Base-by-base conservation (phyloP, 2,797 vertebrate species). In the Myioborus miniatus region DNA sequence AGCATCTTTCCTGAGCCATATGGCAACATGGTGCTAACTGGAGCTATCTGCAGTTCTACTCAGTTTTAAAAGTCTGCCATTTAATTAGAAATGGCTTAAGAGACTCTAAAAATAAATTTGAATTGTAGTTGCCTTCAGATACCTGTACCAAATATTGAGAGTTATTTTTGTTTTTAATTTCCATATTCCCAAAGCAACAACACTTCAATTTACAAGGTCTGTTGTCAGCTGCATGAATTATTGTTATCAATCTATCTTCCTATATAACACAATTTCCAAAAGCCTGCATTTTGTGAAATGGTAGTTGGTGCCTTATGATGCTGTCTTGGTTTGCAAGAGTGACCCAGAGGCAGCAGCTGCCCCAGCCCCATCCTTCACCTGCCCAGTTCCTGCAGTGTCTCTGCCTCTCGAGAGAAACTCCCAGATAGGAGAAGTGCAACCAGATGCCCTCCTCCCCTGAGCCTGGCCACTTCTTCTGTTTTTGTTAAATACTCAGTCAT, bases 381-480 rank as follows among this genome's bases (percentile, higher is more conserved):
- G 47, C 47, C 47, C 27, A 10, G 1, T 32, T 24, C 44, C 16
- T 2, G 8, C 0, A 3, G 8, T 12, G 1, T 17, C 20, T 27
- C 26, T 11, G 19, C 19, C 34, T 5, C 29, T 12, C 23, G 0
- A 50, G 15, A 30, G 20, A 68, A 68, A 18, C 47, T 30, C 34
- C 15, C 65, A 50, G 47, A 6, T 23, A 23, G 30, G 11, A 30
- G 34, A 68, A 39, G 15, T 30, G 65, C 11, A 23, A 18, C 15
- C 27, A 39, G 2, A 9, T 7, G 11, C 11, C 21, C 47, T 30
- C 34, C 4, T 39, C 27, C 36, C 15, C 34, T 39, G 36, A 69
- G 11, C 20, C 4, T 24, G 47, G 8, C 47, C 47, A 23, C 58
- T 60, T 13, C 6, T 30, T 23, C 30, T 50, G 34, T 12, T 68